Conservation (phyloP, 2,797 vertebrate genomes). For the Erithacus rubecula region DNA sequence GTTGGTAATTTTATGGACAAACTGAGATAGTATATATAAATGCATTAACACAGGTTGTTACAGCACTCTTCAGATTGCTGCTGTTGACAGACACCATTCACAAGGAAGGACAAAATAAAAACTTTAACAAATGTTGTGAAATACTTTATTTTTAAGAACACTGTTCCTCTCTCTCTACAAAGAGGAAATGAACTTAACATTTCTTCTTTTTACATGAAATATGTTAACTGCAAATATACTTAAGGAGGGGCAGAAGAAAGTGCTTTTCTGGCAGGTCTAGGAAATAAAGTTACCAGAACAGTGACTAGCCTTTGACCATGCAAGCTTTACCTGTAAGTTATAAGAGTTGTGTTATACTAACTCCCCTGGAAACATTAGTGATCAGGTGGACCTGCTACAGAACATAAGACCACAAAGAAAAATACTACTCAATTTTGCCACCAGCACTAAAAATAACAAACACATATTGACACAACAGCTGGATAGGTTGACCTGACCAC, state of each 20-base stretch:
- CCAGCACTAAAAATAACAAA: neutral
- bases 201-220: constrained; percentile 37
- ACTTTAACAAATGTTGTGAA: constrained; percentile 37
- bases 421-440: neutral
- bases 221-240: neutral
- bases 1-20: neutral
- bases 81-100: neutral
- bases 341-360: neutral
- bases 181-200: constrained; percentile 53
- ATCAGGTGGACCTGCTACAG: neutral
- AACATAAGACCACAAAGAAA: neutral
- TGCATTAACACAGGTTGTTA: neutral
- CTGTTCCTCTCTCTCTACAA: constrained; percentile 31
- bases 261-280: neutral
- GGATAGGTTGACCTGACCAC: neutral
- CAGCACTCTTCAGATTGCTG: neutral
- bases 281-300: neutral
- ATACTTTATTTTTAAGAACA: constrained; percentile 50
- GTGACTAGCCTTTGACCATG: neutral
- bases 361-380: neutral
- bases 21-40: neutral
- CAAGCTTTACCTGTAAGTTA: neutral
- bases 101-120: constrained; percentile 5
- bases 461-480: neutral
- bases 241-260: neutral